phyloP scores from a whole-genome alignment of 1,140 invertebrate genomes.

The Lasioglossum albipes region DNA sequence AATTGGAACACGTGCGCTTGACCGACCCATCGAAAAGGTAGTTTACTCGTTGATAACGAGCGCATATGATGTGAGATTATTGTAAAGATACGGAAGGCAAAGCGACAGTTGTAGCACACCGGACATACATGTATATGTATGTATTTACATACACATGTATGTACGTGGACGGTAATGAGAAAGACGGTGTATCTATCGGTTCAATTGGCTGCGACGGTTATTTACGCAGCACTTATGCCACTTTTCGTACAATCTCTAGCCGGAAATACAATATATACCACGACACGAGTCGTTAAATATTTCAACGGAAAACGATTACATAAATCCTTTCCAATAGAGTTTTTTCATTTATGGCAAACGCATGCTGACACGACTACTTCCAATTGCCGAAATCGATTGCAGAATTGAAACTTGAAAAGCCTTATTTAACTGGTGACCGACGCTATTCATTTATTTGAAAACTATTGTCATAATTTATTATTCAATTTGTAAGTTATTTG shows the following conservation, averaged over 20 bases:
- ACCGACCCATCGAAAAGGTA: slow-evolving; percentile 48
- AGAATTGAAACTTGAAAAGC: no score
- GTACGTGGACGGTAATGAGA: slow-evolving; percentile 36
- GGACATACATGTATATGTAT: no score
- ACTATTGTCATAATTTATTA: no score
- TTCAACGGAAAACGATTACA: not conserved
- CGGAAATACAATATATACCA: not conserved
- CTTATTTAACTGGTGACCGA: no score
- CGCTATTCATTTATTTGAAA: no score
- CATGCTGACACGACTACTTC: not conserved
- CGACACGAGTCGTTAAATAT: slow-evolving; percentile 3
- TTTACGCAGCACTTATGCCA: slow-evolving; percentile 59
- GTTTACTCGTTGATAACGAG: slow-evolving; percentile 67
- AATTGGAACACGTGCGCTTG: not conserved
- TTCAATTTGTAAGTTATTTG: no score
- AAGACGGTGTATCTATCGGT: slow-evolving; percentile 41
- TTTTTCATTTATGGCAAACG: not conserved
- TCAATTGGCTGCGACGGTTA: slow-evolving; percentile 53
- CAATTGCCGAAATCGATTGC: no score
- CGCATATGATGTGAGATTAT: slow-evolving; percentile 66
- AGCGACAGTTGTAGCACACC: slow-evolving; percentile 51
- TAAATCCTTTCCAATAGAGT: not conserved
- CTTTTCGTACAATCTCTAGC: not conserved
- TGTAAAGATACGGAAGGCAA: slow-evolving; percentile 62
- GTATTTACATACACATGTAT: no score